Evolutionary conservation across 2,113 vertebrate species (phyloP), one percentile per base, ranked within the genome.

Genomic region (Mormoops blainvillei): DNA sequence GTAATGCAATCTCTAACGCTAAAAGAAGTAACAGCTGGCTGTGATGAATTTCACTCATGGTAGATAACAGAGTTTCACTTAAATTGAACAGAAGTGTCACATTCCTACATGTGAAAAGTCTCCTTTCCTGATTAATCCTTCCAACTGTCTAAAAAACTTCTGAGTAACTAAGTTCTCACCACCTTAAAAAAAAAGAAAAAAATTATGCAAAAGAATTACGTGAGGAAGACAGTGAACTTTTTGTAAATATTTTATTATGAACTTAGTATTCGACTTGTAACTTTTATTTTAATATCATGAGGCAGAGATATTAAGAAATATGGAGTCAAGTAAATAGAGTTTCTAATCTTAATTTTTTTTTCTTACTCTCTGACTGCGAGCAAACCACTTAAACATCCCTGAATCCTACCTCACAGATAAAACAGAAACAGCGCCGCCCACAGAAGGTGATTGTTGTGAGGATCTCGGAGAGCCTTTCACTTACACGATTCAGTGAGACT

Each of bases 181-280:
- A 81, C 33, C 15, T 93, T 96, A 93, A 89, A 80, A 93, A n/a
- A 48, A 20, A 78, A 71, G 28, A 89, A 71, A 84, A 76, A 83
- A 77, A 93, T 70, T 83, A 70, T 24, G 1, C 38, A 90, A 96
- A 85, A 80, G 43, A 70, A 92, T 41, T 56, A 91, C 7, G 1
- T 54, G 38, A 76, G 33, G 74, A 77, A 63, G 54, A 70, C 1
- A 67, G 43, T 50, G 14, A 87, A 87, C 45, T 58, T 50, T 26
- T 24, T 76, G 1, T 82, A 81, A 96, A 74, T 52, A 93, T 74
- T 74, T 74, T 95, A 63, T 41, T 68, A 18, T 48, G 9, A 94
- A 67, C 67, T 58, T 56, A 96, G 54, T 58, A 73, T 61, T 26
- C 76, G 48, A 76, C 50, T 87, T 50, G 28, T 52, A 86, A 80